Base-by-base conservation (phyloP, 2,113 vertebrate species). In the Cyprinodon tularosa region DNA sequence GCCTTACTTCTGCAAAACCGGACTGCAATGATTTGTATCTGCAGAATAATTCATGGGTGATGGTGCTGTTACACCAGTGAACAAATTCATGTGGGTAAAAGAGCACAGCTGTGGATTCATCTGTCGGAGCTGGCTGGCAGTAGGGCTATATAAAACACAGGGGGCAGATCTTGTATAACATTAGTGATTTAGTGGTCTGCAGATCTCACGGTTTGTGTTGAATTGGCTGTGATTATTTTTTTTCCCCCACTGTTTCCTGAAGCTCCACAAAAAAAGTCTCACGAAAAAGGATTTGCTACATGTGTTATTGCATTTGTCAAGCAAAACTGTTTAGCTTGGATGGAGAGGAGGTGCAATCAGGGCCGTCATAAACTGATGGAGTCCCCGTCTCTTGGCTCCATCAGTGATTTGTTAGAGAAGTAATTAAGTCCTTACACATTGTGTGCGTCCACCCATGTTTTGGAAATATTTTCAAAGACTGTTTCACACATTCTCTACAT, bases 151-250 rank as follows among this genome's bases (percentile, higher is more conserved):
- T 92, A 91, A 91, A 90, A 91, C 91, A 90, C 87, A 82, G 82
- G 87, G 92, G 92, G 91, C 89, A 93, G 85, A 75, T 82, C 84
- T 91, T 94, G 92, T 94, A 93, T 92, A 94, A 93, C 89, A 91
- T 88, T 75, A 74, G 81, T 94, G 93, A 94, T 94, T 94, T 94
- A 94, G 81, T 92, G 88, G 88, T 85, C 86, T 89, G 86, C 74
- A 87, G 84, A 92, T 87, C 88, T 90, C 90, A 93, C 67, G 90
- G 87, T 91, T 93, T 92, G 86, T 90, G 91, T 90, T 89, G 84
- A 92, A 94, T 91, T 92, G 91, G 85, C 91, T 71, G 47, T 72
- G 77, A 61, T 22, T 62, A 71, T 73, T 39, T 22, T 14, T 14
- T 15, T 60, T 38, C 64, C 45, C 29, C 36, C 40, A 8, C 20